A percentile compares a stretch with the other conserved stretches of the same genome.
phyloP scores from a whole-genome alignment of 2,888 invertebrate species.

The Rhagium mordax region DNA sequence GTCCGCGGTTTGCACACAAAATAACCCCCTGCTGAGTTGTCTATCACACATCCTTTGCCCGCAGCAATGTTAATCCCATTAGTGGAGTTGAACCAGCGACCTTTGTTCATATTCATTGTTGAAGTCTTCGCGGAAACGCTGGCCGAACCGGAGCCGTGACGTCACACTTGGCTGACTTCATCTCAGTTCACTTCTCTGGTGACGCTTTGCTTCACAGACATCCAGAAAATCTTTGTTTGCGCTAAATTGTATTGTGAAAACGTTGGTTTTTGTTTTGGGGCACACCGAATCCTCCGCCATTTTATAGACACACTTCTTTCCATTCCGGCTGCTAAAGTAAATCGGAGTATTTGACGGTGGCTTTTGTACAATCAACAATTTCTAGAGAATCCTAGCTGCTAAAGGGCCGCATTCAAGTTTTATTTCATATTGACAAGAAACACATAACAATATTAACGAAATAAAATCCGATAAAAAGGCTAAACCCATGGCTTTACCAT shows the following conservation, averaged over 20 bases:
- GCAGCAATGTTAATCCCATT: constrained; percentile 68
- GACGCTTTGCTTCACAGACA: constrained; percentile 31
- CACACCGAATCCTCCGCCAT: neutral
- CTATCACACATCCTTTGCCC: constrained; percentile 66
- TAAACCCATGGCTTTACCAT: too few relatives aligned
- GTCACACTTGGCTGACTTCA: constrained; percentile 51
- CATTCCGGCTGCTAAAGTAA: neutral
- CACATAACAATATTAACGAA: too few relatives aligned
- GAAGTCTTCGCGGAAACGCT: constrained; percentile 65
- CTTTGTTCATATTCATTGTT: constrained; percentile 66
- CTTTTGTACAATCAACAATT: too few relatives aligned
- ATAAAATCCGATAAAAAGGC: too few relatives aligned
- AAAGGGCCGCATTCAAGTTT: too few relatives aligned
- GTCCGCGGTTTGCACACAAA: constrained; percentile 13
- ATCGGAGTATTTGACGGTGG: too few relatives aligned
- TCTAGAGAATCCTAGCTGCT: neutral
- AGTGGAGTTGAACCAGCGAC: constrained; percentile 63
- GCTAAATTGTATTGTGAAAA: constrained; percentile 7
- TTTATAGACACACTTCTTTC: neutral
- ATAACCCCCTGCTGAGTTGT: constrained; percentile 54
- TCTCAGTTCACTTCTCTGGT: constrained; percentile 34
- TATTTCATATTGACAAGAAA: too few relatives aligned
- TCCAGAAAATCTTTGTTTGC: constrained; percentile 28
- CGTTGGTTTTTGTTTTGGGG: constrained; percentile 1
- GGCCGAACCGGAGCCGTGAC: constrained; percentile 69